Conservation (phyloP, 92 coral and sea anemone genomes). For the Siderastrea siderea region DNA sequence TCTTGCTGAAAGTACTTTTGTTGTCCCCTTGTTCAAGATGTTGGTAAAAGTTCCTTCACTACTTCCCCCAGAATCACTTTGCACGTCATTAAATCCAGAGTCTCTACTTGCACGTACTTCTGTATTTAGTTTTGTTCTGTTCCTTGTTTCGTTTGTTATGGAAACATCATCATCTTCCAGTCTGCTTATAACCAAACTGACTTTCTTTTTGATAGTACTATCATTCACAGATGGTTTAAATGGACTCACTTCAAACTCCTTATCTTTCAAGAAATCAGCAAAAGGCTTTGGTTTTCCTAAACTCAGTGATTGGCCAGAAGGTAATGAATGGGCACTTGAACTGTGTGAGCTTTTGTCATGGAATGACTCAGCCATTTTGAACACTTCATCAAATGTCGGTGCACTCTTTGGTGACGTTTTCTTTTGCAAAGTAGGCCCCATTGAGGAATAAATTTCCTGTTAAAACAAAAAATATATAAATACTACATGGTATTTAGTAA, state of each 20-base stretch:
- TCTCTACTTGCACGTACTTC: not conserved
- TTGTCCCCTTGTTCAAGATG: not conserved
- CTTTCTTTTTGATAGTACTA: slow-evolving; percentile 22
- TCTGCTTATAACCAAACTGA: slow-evolving; percentile 15
- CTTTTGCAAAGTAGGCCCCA: not conserved
- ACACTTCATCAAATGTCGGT: slow-evolving; percentile 25
- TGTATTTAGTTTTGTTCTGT: not conserved
- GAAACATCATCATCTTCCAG: slow-evolving; percentile 9
- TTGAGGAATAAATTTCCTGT: slow-evolving; percentile 41
- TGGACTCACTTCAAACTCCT: slow-evolving; percentile 38
- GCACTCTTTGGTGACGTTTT: not conserved
- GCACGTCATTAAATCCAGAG: slow-evolving; percentile 21
- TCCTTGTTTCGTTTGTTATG: not conserved
- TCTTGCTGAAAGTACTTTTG: not conserved
- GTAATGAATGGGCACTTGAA: not conserved
- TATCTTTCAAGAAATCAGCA: not conserved
- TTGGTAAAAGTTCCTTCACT: slow-evolving; percentile 1
- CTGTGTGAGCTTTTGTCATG: slow-evolving; percentile 2
- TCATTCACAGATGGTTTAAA: slow-evolving; percentile 32
- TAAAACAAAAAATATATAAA: not conserved
- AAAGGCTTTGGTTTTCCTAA: not conserved
- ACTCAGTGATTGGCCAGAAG: not conserved
- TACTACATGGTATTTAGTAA: not conserved
- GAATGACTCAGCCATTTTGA: slow-evolving; percentile 37
- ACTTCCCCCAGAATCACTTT: slow-evolving; percentile 22